A percentile compares a stretch with the other conserved stretches of the same genome.
phyloP scores from a whole-genome alignment of 2,113 vertebrate species.

The Syrrhaptes paradoxus region DNA sequence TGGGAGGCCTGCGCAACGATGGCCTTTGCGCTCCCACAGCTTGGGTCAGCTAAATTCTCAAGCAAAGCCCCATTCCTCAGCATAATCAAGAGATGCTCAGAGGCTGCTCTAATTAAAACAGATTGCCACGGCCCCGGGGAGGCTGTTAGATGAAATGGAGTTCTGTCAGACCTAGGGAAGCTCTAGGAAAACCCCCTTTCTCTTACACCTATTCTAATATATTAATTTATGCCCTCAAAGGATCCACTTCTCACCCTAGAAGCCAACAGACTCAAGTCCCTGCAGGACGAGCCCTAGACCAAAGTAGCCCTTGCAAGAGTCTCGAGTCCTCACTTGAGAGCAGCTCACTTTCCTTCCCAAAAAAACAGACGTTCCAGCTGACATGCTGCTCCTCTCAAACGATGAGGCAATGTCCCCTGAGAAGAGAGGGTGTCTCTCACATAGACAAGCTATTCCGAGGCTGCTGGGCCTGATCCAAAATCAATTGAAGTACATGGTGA shows the following conservation, averaged over 20 bases:
- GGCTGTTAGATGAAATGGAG: background rate
- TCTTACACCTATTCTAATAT: background rate
- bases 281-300: background rate
- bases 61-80: background rate
- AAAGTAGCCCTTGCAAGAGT: background rate
- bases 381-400: background rate
- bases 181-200: background rate
- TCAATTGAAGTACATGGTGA: slow-evolving; percentile 10
- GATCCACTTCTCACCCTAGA: background rate
- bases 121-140: background rate
- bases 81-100: slow-evolving; percentile 18
- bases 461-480: slow-evolving; percentile 12
- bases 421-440: background rate
- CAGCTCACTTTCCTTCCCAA: background rate
- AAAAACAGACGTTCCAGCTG: background rate
- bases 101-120: slow-evolving; percentile 48
- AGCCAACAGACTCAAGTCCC: background rate
- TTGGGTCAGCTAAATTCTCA: slow-evolving; percentile 45
- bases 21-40: slow-evolving; percentile 33
- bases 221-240: background rate
- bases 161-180: background rate
- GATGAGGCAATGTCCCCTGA: background rate
- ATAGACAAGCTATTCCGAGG: background rate
- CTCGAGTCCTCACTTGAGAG: background rate
- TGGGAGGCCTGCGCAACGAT: background rate